These are phyloP conservation scores for Panurus biarmicus DNA, from an alignment of 2,113 vertebrate species.

Conservation along the genomic window DNA sequence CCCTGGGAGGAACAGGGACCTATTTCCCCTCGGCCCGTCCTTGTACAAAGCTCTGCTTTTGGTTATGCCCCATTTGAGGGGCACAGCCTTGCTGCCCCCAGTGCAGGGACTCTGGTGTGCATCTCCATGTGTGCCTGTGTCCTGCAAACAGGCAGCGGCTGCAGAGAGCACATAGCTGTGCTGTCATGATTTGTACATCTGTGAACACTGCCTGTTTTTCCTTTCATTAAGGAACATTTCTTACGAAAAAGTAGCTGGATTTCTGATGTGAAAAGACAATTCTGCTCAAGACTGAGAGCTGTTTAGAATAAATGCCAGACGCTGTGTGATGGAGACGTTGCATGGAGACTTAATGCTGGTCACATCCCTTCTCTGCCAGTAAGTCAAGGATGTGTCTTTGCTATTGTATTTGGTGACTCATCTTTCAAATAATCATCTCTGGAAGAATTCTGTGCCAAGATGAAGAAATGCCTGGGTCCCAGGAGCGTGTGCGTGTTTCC, in stretches of 20 bases:
- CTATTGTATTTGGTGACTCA: constrained; percentile 63
- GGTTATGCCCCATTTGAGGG: background rate
- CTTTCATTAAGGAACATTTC: constrained; percentile 17
- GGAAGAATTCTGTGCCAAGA: constrained; percentile 39
- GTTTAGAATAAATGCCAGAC: constrained; percentile 51
- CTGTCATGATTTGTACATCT: background rate
- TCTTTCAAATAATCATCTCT: constrained; percentile 56
- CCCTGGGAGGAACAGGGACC: background rate
- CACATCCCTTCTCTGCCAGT: constrained; percentile 52
- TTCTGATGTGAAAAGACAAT: constrained; percentile 24
- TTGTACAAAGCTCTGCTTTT: background rate
- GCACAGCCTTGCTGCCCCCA: background rate
- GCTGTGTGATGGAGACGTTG: constrained; percentile 49
- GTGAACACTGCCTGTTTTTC: background rate
- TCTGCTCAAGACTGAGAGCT: constrained; percentile 23
- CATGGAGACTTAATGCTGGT: constrained; percentile 53
- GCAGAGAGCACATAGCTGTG: background rate
- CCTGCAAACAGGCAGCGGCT: background rate
- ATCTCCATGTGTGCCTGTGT: background rate
- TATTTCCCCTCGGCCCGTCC: background rate
- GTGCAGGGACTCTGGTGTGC: background rate
- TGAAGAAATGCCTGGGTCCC: background rate
- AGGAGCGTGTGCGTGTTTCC: background rate
- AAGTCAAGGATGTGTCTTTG: constrained; percentile 61
- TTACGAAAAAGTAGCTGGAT: background rate